Evolutionary conservation across 2,113 vertebrate genomes (phyloP), one percentile per base, ranked within the genome.

Genomic region (Trogon surrucura): DNA sequence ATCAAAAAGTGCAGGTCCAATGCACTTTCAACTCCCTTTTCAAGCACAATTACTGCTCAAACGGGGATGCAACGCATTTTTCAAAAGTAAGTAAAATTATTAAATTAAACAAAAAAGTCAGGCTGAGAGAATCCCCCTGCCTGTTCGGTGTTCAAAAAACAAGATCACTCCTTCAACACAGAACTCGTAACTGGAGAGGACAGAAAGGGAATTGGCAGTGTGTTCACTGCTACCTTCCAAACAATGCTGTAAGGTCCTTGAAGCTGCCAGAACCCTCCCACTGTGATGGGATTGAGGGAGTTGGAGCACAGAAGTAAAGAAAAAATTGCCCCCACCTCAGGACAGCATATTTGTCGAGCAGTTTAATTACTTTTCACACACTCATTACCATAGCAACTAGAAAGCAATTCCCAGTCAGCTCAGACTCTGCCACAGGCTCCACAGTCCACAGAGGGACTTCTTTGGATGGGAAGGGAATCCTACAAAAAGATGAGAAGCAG

Each of bases 361-460:
- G 25, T 84, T 96, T 73, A 87, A 90, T 54, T 94, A 89, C 65
- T 65, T 93, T 74, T 57, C 57, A 75, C 7, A 32, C 41, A 72
- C 21, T 61, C 38, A 38, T 84, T 89, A 85, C 73, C 70, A 91
- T 7, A 87, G 80, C 72, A 91, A 95, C 88, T 44, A 89, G 53
- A 65, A 96, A 44, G 66, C 22, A 51, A 92, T n/a, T 91, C 44
- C 78, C 57, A 95, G 34, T 73, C 67, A 92, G 73, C 82, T 91
- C 80, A 86, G 57, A 85, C 94, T 36, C 73, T 86, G 92, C 65
- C 29, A 80, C 9, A 38, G 44, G 32, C 74, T 70, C 47, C 36
- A 78, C 10, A 56, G 11, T 8, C 36, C 56, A 53, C 11, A 26
- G 3, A 5, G 23, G 23, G 66, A 91, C 78, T 88, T 89, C 36